Evolutionary conservation across 2,888 invertebrate genomes (phyloP), one percentile per base, ranked within the genome.

Genomic region (Zeuzera pyrina): DNA sequence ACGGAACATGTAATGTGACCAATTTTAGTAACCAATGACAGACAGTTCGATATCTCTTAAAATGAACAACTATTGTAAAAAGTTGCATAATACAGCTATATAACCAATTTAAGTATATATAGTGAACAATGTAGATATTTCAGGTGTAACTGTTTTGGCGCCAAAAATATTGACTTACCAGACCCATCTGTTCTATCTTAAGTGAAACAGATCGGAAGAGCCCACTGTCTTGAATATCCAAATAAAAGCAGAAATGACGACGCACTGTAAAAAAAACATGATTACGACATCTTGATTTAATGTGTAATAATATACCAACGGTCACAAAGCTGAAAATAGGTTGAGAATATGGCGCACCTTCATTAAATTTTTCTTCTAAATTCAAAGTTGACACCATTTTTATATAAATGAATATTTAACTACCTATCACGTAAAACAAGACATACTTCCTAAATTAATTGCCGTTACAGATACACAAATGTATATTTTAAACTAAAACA

Each of bases 191-290:
- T 62, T 88, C 88, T 50, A 92, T 87, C 65, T 88, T 88, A 42
- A 85, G 79, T 53, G 91, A 90, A 70, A 91, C 70, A 46, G 88
- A 89, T 53, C 85, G 78, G 39, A 87, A 84, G 34, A 88, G 69
- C 47, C 85, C 86, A 78, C 88, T 87, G 56, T 89, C 91, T 76
- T 90, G 89, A 52, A 92, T 86, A 62, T 91, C 91, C 85, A 92
- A 85, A 70, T 91, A 92, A 79, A 91, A 91, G 62, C 86, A 88
- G 58, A 88, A 89, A 67, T 88, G 87, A 52, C 85, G 85, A 62
- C 91, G 64, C 42, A 78, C 83, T 83, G 77, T 31, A 43, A 35
- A 43, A 44, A 34, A 45, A 5, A 31, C n/a, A 14, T 29, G 14
- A 28, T n/a, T 7, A 24, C 11, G 1, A 24, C 12, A 10, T 24